Conservation (phyloP, 1,140 invertebrate genomes). For the Phthorimaea operculella region DNA sequence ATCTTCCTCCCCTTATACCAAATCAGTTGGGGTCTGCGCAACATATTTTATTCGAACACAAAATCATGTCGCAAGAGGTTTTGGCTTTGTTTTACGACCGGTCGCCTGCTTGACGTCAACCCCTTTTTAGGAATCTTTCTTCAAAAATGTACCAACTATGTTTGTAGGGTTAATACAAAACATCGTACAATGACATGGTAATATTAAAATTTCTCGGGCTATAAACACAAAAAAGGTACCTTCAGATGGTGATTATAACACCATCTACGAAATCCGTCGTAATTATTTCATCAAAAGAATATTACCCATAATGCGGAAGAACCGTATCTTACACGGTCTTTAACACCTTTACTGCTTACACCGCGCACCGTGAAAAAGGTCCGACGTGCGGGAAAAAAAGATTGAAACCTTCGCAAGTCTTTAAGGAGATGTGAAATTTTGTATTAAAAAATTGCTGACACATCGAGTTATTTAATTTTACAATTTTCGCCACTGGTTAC, state of each 20-base stretch:
- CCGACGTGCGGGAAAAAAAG: conserved; percentile 3
- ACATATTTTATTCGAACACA: too few relatives aligned
- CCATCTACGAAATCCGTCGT: conserved; percentile 1
- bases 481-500: not conserved
- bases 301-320: not conserved
- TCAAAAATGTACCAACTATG: too few relatives aligned
- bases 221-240: too few relatives aligned
- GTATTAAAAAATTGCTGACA: conserved; percentile 7
- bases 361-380: conserved; percentile 4
- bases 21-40: too few relatives aligned
- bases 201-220: too few relatives aligned
- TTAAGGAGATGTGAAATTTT: conserved; percentile 5
- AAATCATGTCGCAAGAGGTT: too few relatives aligned
- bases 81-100: too few relatives aligned
- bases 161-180: too few relatives aligned
- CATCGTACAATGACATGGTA: too few relatives aligned
- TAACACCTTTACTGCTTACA: not conserved
- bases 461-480: conserved; percentile 1
- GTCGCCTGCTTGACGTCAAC: too few relatives aligned
- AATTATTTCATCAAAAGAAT: conserved; percentile 1
- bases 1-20: too few relatives aligned
- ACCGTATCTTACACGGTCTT: not conserved
- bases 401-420: not conserved
- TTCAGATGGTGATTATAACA: not conserved
- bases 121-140: too few relatives aligned